Evolutionary conservation across 1,140 invertebrate species (phyloP).

Genomic region (Heliconius eleuchia): DNA sequence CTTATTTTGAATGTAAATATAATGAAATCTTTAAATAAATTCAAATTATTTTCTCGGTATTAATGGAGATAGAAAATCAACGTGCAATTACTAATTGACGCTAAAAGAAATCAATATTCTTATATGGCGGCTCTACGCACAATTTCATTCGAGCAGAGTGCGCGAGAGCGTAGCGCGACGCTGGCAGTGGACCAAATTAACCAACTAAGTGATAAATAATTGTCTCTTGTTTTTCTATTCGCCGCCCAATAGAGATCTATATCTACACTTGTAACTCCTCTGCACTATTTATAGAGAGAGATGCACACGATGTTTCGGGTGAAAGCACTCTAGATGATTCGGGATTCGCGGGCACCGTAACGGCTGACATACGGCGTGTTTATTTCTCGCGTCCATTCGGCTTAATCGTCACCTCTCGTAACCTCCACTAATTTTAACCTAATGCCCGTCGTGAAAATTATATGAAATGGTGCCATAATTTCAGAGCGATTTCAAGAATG

Average conservation of each 20-base stretch:
- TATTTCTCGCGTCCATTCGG: slow-evolving; percentile 56
- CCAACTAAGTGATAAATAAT: slow-evolving; percentile 80
- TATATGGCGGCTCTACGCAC: slow-evolving; percentile 59
- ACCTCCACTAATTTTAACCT: slow-evolving; percentile 70
- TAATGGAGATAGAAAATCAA: neutral
- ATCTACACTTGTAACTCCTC: slow-evolving; percentile 57
- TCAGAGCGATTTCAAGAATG: slow-evolving; percentile 71
- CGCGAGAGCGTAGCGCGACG: slow-evolving; percentile 69
- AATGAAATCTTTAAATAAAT: too few species aligned
- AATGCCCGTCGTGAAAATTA: slow-evolving; percentile 68
- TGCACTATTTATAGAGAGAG: slow-evolving; percentile 72
- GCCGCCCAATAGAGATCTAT: slow-evolving; percentile 72
- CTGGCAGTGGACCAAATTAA: slow-evolving; percentile 77
- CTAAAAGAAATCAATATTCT: slow-evolving; percentile 58
- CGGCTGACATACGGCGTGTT: slow-evolving; percentile 59
- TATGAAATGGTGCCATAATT: slow-evolving; percentile 72
- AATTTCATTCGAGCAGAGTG: slow-evolving; percentile 61
- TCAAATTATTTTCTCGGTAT: neutral
- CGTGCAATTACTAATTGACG: neutral
- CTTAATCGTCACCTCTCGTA: slow-evolving; percentile 67
- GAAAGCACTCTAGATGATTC: slow-evolving; percentile 74
- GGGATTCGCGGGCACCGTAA: slow-evolving; percentile 59
- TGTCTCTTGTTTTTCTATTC: slow-evolving; percentile 81
- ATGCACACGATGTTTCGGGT: slow-evolving; percentile 76
- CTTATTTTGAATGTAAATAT: too few species aligned